Conservation (phyloP, 1,140 invertebrate genomes). For the Pararge aegeria region DNA sequence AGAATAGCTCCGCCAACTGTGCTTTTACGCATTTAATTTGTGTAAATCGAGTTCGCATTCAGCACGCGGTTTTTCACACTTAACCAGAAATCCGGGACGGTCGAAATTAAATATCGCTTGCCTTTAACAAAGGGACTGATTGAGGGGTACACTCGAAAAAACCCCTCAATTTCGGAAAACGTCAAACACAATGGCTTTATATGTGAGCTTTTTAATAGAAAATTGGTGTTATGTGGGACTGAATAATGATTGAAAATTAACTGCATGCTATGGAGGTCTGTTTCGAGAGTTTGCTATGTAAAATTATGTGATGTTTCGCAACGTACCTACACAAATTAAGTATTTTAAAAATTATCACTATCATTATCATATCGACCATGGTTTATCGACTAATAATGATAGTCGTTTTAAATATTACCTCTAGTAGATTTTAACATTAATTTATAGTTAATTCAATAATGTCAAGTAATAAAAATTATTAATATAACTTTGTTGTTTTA, state of each 20-base stretch:
- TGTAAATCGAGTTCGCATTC: conserved; percentile 6
- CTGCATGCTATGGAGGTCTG: neutral
- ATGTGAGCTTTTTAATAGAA: conserved; percentile 12
- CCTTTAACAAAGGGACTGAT: conserved; percentile 27
- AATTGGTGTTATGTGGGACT: conserved; percentile 11
- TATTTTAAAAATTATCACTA: no score
- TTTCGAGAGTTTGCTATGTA: neutral
- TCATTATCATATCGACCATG: no score
- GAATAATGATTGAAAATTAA: conserved; percentile 8
- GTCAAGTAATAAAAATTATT: no score
- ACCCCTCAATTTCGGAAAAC: conserved; percentile 29
- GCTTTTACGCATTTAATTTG: neutral
- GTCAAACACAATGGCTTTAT: conserved; percentile 29
- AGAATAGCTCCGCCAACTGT: no score
- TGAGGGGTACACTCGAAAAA: conserved; percentile 26
- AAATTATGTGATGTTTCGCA: neutral
- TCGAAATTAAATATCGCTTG: conserved; percentile 28
- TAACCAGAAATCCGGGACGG: neutral
- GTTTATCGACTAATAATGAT: no score
- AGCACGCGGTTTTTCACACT: conserved; percentile 6
- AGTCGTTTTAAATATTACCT: no score
- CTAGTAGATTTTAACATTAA: no score
- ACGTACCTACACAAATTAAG: no score
- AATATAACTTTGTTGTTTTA: no score
- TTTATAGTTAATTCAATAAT: no score